These are phyloP conservation scores for Acromyrmex charruanus DNA, from an alignment of 1,140 invertebrate genomes.

Conservation along the genomic window DNA sequence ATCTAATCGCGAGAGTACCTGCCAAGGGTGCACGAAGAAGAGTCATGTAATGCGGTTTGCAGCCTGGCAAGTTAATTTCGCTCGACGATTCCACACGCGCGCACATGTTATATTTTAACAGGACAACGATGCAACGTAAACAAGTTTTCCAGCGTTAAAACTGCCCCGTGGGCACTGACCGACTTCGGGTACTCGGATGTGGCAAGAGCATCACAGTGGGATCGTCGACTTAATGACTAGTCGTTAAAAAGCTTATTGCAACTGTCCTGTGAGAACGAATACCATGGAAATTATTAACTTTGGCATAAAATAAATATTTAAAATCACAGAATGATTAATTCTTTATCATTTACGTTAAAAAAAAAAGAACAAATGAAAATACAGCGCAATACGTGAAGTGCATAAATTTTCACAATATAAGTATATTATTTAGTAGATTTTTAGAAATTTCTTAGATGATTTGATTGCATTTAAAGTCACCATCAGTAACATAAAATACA, in stretches of 20 bases:
- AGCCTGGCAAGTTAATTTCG: slow-evolving; percentile 42
- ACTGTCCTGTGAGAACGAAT: slow-evolving; percentile 31
- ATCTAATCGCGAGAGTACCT: not conserved
- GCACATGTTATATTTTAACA: slow-evolving; percentile 42
- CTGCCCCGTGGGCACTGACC: slow-evolving; percentile 43
- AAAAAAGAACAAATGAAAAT: too few relatives aligned
- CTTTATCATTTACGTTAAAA: slow-evolving; percentile 8
- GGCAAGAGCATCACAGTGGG: slow-evolving; percentile 41
- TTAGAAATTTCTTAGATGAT: too few relatives aligned
- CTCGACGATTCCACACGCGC: slow-evolving; percentile 11
- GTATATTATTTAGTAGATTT: too few relatives aligned
- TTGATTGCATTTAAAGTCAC: too few relatives aligned
- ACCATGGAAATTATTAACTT: slow-evolving; percentile 38
- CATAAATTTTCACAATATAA: too few relatives aligned
- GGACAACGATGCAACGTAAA: slow-evolving; percentile 30
- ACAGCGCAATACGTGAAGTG: too few relatives aligned
- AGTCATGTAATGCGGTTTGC: slow-evolving; percentile 19
- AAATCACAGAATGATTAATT: slow-evolving; percentile 3
- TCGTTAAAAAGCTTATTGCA: slow-evolving; percentile 72
- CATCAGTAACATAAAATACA: too few relatives aligned
- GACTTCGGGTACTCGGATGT: slow-evolving; percentile 36
- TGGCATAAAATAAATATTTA: not conserved
- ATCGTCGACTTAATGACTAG: slow-evolving; percentile 72
- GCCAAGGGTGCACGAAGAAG: not conserved
- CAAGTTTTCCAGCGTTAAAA: slow-evolving; percentile 54